These are phyloP conservation scores for Rhinella marina DNA, from an alignment of 2,797 vertebrate genomes.

Conservation along the genomic window DNA sequence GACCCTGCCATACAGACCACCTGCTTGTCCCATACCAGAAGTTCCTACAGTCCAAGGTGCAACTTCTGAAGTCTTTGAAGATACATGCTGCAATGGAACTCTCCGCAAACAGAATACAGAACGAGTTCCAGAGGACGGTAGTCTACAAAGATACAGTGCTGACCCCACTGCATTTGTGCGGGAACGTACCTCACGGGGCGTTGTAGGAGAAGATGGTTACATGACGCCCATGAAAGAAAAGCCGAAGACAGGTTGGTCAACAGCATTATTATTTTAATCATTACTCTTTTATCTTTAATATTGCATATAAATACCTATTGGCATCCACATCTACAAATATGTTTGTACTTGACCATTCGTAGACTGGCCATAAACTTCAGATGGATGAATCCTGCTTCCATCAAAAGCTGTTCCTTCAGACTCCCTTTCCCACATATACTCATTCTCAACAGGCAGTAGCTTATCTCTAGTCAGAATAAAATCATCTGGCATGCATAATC, in stretches of 20 bases:
- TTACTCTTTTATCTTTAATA: background rate
- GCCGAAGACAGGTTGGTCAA: constrained; percentile 83
- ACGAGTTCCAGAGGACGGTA: constrained; percentile 81
- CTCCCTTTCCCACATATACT: too few species aligned
- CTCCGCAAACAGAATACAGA: constrained; percentile 83
- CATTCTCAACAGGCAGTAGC: too few species aligned
- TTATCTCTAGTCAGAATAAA: too few species aligned
- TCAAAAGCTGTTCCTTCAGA: too few species aligned
- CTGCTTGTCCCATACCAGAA: constrained; percentile 79
- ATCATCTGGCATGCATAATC: too few species aligned
- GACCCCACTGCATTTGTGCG: constrained; percentile 91
- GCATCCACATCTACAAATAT: background rate
- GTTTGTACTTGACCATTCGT: background rate
- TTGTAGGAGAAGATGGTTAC: constrained; percentile 90
- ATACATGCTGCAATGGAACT: constrained; percentile 88
- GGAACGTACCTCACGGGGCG: constrained; percentile 79
- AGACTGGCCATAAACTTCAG: too few species aligned
- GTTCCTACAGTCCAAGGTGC: constrained; percentile 73
- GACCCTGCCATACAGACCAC: constrained; percentile 80
- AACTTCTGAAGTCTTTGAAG: constrained; percentile 80
- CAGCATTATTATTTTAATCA: background rate
- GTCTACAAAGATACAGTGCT: constrained; percentile 90
- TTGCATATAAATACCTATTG: background rate
- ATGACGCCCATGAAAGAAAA: constrained; percentile 95
- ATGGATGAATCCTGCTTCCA: too few species aligned